Evolutionary conservation across 2,113 vertebrate genomes (phyloP).

Genomic region (Zosterops pallidus): DNA sequence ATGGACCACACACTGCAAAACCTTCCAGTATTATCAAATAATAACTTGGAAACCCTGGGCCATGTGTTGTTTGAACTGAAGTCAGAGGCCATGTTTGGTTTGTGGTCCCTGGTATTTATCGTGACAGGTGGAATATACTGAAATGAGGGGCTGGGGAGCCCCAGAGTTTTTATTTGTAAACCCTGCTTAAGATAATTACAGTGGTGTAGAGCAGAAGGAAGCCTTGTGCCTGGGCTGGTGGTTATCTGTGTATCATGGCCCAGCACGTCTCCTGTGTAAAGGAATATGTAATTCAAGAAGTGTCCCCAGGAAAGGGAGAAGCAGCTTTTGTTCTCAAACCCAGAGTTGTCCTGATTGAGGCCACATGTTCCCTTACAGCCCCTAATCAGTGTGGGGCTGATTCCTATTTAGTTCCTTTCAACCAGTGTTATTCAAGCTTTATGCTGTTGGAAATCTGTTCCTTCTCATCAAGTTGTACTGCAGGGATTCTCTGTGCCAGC

Average conservation of each 20-base stretch:
- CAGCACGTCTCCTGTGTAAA: constrained; percentile 4
- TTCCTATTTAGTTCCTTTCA: constrained; percentile 48
- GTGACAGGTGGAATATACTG: background rate
- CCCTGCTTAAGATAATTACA: background rate
- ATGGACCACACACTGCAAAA: constrained; percentile 34
- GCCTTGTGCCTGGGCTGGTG: background rate
- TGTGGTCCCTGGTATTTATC: background rate
- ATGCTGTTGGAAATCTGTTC: constrained; percentile 20
- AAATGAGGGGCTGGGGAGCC: background rate
- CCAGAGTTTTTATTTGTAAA: constrained; percentile 6
- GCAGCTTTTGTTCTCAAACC: constrained; percentile 38
- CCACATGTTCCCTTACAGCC: constrained; percentile 42
- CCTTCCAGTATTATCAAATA: constrained; percentile 38
- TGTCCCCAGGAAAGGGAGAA: constrained; percentile 39
- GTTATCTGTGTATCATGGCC: background rate
- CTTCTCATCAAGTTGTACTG: background rate
- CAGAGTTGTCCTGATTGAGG: background rate
- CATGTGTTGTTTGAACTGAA: constrained; percentile 19
- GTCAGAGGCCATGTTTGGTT: constrained; percentile 10
- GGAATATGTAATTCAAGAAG: constrained; percentile 50
- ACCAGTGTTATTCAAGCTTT: constrained; percentile 50
- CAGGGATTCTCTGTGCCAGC: background rate
- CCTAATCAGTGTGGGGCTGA: constrained; percentile 38
- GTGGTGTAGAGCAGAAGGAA: background rate
- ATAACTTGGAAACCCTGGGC: background rate